Percentiles rank a stretch among this genome's conserved stretches.
Evolutionary conservation across 2,113 vertebrate genomes (phyloP).

Genomic region (Mesitornis unicolor): DNA sequence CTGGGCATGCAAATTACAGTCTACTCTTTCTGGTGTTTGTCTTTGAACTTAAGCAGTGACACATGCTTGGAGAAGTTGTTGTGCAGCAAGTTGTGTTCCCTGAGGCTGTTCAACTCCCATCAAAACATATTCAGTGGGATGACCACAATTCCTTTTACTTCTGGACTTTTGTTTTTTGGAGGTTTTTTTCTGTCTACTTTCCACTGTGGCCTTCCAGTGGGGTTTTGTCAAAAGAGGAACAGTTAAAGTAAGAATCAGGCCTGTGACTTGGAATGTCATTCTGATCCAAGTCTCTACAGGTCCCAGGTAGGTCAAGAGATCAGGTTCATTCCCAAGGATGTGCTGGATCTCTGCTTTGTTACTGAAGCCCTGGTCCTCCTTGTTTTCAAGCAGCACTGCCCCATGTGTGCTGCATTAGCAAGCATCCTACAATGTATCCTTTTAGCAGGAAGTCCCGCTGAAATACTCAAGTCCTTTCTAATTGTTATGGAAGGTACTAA

Average conservation of each 20-base stretch:
- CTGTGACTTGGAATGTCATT: neutral
- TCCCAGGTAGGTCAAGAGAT: neutral
- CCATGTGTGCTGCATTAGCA: neutral
- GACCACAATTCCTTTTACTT: neutral
- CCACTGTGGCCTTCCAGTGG: neutral
- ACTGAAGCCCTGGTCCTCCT: neutral
- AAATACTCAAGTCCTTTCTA: neutral
- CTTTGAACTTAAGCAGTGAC: constrained; percentile 44
- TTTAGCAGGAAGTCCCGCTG: neutral
- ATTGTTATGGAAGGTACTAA: neutral
- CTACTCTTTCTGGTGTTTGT: constrained; percentile 28
- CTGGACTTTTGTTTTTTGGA: neutral
- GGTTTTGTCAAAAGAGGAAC: neutral
- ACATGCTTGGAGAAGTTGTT: constrained; percentile 6
- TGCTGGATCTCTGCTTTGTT: neutral
- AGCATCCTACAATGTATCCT: neutral
- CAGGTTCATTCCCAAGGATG: neutral
- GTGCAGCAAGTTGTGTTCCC: neutral
- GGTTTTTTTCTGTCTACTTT: neutral
- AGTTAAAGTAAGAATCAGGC: neutral
- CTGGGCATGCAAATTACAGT: neutral
- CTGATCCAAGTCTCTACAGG: neutral
- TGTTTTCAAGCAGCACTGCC: neutral
- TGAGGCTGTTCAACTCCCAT: neutral
- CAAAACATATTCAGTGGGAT: neutral